phyloP scores from a whole-genome alignment of 2,888 invertebrate genomes.

The Patella caerulea region DNA sequence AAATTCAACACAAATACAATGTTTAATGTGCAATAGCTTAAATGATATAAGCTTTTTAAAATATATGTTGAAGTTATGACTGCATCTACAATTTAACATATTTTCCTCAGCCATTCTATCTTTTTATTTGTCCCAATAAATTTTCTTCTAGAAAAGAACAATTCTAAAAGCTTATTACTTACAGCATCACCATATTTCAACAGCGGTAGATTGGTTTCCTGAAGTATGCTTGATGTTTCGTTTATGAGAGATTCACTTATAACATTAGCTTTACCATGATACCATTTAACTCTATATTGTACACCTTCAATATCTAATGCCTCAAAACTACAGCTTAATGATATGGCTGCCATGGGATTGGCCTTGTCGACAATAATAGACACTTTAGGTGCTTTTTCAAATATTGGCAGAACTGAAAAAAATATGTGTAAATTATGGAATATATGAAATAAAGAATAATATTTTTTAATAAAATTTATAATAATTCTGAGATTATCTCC shows the following conservation, averaged over 20 bases:
- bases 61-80: too few species aligned
- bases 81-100: too few species aligned
- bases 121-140: too few species aligned
- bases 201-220: conserved; percentile 24
- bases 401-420: conserved; percentile 38
- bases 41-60: too few species aligned
- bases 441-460: too few species aligned
- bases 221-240: conserved; percentile 25
- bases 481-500: too few species aligned
- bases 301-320: conserved; percentile 27
- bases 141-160: too few species aligned
- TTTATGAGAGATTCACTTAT: conserved; percentile 19
- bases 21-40: too few species aligned
- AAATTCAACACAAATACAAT: too few species aligned
- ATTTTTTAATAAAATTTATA: too few species aligned
- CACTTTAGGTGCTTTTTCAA: conserved; percentile 38
- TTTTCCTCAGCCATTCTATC: too few species aligned
- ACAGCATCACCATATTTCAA: conserved; percentile 37
- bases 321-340: conserved; percentile 39
- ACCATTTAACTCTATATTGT: conserved; percentile 42
- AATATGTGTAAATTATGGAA: neutral
- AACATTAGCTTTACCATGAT: conserved; percentile 26
- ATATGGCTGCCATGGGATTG: conserved; percentile 17
- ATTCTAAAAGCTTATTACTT: conserved; percentile 5
- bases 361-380: conserved; percentile 21